A percentile compares a stretch with the other conserved stretches of the same genome.
Conservation (phyloP, 2,113 vertebrate genomes). For the Falco punctatus region DNA sequence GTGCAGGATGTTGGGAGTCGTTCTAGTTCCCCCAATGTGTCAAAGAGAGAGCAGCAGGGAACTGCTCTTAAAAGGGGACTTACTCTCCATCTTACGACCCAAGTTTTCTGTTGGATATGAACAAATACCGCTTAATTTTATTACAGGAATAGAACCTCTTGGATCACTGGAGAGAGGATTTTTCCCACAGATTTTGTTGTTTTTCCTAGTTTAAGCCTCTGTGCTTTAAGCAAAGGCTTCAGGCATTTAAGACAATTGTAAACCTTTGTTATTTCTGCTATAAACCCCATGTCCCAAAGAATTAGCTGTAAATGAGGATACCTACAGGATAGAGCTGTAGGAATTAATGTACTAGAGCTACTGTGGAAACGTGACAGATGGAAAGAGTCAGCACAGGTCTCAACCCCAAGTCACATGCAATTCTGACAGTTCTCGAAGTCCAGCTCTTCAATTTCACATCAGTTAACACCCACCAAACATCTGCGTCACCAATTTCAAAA, state of each 20-base stretch:
- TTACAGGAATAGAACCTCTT: not conserved
- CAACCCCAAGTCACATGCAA: not conserved
- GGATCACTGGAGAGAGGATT: not conserved
- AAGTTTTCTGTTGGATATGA: not conserved
- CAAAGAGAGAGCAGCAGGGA: not conserved
- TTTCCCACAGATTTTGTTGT: not conserved
- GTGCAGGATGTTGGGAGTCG: not conserved
- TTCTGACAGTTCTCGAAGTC: not conserved
- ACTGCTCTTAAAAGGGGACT: not conserved
- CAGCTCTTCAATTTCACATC: not conserved
- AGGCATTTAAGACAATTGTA: not conserved
- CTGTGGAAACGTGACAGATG: not conserved
- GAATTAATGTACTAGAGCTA: constrained; percentile 6
- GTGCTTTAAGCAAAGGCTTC: not conserved
- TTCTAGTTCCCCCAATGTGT: not conserved
- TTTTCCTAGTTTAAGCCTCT: not conserved
- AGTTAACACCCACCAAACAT: not conserved
- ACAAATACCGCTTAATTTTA: not conserved
- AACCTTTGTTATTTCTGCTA: not conserved
- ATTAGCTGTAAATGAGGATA: constrained; percentile 7
- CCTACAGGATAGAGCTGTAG: not conserved
- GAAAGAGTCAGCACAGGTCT: not conserved
- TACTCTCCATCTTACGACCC: not conserved
- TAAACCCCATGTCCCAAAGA: not conserved
- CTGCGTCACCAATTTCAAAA: not conserved